Evolutionary conservation across 2,888 invertebrate species (phyloP), one percentile per base, ranked within the genome.

Genomic region (Bhutanitis thaidina): DNA sequence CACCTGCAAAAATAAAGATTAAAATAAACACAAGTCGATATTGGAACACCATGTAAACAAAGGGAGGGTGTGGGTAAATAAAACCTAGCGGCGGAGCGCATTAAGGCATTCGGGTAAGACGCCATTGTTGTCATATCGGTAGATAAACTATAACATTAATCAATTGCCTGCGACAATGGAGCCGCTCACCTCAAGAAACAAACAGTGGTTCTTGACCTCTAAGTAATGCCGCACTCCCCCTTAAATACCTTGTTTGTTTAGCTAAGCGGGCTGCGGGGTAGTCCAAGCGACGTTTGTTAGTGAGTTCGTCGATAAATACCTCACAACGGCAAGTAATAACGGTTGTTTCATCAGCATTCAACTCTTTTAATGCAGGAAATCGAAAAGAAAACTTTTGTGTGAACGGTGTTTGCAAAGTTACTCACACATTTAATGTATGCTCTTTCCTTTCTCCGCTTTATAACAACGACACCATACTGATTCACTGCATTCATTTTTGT

Each of bases 61-160:
- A 70, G 67, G 71, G 69, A 75, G 70, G 64, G 67, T 68, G 59
- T 64, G 63, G 60, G 74, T 79, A 78, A 79, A 80, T 82, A 80
- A 77, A 81, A 79, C 74, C 74, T 81, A 79, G 71, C 74, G 73
- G 69, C 74, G 72, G 69, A 77, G 75, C 70, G 73, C 80, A 83
- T 81, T 80, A 81, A 74, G 75, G 80, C 74, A 76, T 80, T 83
- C 79, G 77, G 75, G 79, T 77, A 80, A 80, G 82, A 77, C 76
- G 69, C 72, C 75, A 88, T 88, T 86, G 87, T 88, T 85, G 83
- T 85, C 83, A 80, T 83, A 87, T 86, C 82, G 70, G 76, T 84
- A 84, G 84, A 87, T 87, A 86, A 85, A 85, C 85, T 82, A 81
- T 72, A 60, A 69, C 77, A 87, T 89, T 85, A 86, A 86, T 88